These are phyloP conservation scores for Scelioninae gen. 2 DNA, from an alignment of 2,888 invertebrate genomes.

Conservation along the genomic window DNA sequence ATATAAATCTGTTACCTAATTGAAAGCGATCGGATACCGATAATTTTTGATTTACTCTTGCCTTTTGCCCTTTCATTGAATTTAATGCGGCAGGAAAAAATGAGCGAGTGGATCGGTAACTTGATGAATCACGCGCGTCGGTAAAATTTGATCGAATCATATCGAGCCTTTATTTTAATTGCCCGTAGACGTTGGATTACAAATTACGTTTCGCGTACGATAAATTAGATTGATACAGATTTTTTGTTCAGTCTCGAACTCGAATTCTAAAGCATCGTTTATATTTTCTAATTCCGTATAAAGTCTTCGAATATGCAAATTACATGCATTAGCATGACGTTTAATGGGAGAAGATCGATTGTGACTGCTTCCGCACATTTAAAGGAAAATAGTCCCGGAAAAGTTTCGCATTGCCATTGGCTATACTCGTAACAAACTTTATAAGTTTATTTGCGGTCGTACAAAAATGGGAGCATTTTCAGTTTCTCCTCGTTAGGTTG, in stretches of 20 bases:
- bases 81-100: too few relatives aligned
- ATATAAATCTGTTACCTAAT: too few relatives aligned
- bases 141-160: too few relatives aligned
- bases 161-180: too few relatives aligned
- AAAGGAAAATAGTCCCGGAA: conserved; percentile 58
- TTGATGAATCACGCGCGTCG: too few relatives aligned
- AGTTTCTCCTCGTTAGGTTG: conserved; percentile 46
- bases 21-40: too few relatives aligned
- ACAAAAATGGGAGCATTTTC: conserved; percentile 29
- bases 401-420: conserved; percentile 35
- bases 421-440: conserved; percentile 18
- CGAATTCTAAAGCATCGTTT: neutral
- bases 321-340: conserved; percentile 37
- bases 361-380: conserved; percentile 51
- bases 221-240: conserved; percentile 22
- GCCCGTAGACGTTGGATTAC: too few relatives aligned
- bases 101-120: too few relatives aligned
- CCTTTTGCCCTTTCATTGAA: too few relatives aligned
- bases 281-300: conserved; percentile 23
- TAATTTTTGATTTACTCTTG: too few relatives aligned
- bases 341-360: conserved; percentile 49
- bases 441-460: conserved; percentile 3
- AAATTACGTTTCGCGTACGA: too few relatives aligned
- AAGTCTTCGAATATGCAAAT: conserved; percentile 41
- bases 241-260: conserved; percentile 5